Evolutionary conservation across 2,888 invertebrate species (phyloP).

Genomic region (Harpalus rufipes): DNA sequence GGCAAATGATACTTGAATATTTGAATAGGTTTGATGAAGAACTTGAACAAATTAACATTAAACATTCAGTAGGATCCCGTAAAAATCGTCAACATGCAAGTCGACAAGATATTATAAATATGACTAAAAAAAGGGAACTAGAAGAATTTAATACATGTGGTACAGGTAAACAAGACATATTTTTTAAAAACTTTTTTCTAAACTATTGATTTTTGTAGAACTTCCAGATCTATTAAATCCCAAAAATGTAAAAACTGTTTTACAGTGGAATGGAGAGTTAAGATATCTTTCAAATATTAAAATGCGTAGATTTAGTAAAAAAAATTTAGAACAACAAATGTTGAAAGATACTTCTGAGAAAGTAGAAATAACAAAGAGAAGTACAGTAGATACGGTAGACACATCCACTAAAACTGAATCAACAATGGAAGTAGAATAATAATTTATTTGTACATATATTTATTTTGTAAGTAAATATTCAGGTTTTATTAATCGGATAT

Average conservation of each 20-base stretch:
- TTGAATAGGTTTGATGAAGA: constrained; percentile 86
- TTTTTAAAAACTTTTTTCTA: constrained; percentile 71
- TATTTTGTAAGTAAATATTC: too few relatives aligned
- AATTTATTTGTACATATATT: too few relatives aligned
- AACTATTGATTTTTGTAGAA: constrained; percentile 78
- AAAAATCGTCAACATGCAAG: constrained; percentile 89
- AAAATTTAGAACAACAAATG: constrained; percentile 65
- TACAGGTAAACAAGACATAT: constrained; percentile 75
- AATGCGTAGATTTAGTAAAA: constrained; percentile 80
- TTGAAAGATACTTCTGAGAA: not conserved
- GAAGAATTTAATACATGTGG: constrained; percentile 89
- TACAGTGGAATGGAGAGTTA: constrained; percentile 84
- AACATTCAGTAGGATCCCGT: constrained; percentile 87
- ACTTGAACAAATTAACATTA: constrained; percentile 87
- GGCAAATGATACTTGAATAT: constrained; percentile 80
- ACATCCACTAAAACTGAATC: too few relatives aligned
- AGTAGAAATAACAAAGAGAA: not conserved
- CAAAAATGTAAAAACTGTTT: constrained; percentile 81
- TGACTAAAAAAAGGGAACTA: constrained; percentile 86
- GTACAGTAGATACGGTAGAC: not conserved
- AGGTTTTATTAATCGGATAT: too few relatives aligned
- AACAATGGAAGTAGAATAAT: too few relatives aligned
- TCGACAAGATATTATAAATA: constrained; percentile 87
- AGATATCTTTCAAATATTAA: constrained; percentile 84
- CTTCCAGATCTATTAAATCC: constrained; percentile 84